phyloP scores from a whole-genome alignment of 1,140 invertebrate species.

The Sycophaga agraensis region DNA sequence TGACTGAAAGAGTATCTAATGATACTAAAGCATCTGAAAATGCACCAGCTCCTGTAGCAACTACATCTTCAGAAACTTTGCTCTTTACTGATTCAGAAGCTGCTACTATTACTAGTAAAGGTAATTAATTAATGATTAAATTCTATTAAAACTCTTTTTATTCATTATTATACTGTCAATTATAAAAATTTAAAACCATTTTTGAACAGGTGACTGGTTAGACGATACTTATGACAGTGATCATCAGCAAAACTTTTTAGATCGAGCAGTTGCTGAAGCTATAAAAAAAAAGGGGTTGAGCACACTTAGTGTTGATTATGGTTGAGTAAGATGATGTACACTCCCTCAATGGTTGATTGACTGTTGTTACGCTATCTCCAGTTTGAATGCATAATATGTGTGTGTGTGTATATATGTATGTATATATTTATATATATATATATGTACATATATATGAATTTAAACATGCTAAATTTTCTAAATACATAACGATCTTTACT shows the following conservation, averaged over 20 bases:
- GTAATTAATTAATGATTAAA: constrained; percentile 2
- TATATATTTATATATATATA: background rate
- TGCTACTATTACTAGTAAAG: constrained; percentile 27
- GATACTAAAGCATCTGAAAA: constrained; percentile 23
- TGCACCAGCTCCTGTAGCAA: constrained; percentile 18
- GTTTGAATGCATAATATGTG: background rate
- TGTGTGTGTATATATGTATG: background rate
- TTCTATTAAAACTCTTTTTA: background rate
- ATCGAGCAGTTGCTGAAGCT: constrained; percentile 68
- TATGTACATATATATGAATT: background rate
- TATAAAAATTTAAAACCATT: background rate
- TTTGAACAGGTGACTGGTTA: constrained; percentile 29
- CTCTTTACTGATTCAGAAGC: constrained; percentile 24
- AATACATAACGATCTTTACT: constrained; percentile 14
- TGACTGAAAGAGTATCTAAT: constrained; percentile 28
- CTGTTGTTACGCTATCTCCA: constrained; percentile 4
- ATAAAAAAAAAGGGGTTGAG: constrained; percentile 72
- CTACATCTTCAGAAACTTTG: constrained; percentile 30
- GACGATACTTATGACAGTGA: constrained; percentile 45
- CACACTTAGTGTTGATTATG: constrained; percentile 56
- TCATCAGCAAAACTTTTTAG: constrained; percentile 62
- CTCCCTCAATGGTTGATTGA: constrained; percentile 6
- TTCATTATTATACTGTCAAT: background rate
- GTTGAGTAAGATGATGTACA: constrained; percentile 37
- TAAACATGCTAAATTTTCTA: constrained; percentile 10